These are phyloP conservation scores for Drosophila pseudoananassae DNA, from an alignment of 1,140 invertebrate genomes.

Conservation along the genomic window DNA sequence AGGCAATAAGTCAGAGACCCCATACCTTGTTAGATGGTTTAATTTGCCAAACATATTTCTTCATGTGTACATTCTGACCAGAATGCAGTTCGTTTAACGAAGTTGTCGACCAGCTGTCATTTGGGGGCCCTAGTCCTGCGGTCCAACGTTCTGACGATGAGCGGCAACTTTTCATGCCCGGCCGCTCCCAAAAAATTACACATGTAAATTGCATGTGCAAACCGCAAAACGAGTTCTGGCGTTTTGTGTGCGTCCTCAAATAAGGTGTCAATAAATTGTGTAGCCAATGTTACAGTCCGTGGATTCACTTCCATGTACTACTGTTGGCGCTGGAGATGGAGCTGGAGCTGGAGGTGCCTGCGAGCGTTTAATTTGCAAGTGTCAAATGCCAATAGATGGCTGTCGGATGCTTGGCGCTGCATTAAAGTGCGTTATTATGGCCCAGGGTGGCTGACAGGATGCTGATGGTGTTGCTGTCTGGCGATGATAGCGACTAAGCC, in stretches of 20 bases:
- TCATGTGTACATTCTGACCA: slow-evolving; percentile 14
- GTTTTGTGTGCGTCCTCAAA: slow-evolving; percentile 50
- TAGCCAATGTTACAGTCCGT: slow-evolving; percentile 7
- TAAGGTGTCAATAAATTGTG: slow-evolving; percentile 80
- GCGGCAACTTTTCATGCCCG: slow-evolving; percentile 47
- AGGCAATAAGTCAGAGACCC: too few species aligned
- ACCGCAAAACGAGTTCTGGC: slow-evolving; percentile 73
- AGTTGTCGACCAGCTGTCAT: slow-evolving; percentile 68
- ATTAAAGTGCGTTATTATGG: slow-evolving; percentile 68
- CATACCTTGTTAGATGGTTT: background rate
- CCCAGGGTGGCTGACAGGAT: slow-evolving; percentile 31
- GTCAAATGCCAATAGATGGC: slow-evolving; percentile 76
- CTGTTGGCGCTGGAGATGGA: background rate
- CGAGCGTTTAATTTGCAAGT: slow-evolving; percentile 79
- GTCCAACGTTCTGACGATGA: slow-evolving; percentile 37
- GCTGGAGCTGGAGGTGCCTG: slow-evolving; percentile 43
- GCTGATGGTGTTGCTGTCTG: slow-evolving; percentile 18
- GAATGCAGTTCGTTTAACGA: slow-evolving; percentile 64
- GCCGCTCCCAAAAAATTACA: slow-evolving; percentile 64
- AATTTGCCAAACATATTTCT: background rate
- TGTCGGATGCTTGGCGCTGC: slow-evolving; percentile 33
- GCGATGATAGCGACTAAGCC: slow-evolving; percentile 49
- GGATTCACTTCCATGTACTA: background rate
- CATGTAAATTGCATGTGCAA: slow-evolving; percentile 79
- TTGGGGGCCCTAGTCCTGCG: slow-evolving; percentile 38